Base-by-base conservation (phyloP, 64 coral and sea anemone genomes). In the Exaiptasia diaphana region DNA sequence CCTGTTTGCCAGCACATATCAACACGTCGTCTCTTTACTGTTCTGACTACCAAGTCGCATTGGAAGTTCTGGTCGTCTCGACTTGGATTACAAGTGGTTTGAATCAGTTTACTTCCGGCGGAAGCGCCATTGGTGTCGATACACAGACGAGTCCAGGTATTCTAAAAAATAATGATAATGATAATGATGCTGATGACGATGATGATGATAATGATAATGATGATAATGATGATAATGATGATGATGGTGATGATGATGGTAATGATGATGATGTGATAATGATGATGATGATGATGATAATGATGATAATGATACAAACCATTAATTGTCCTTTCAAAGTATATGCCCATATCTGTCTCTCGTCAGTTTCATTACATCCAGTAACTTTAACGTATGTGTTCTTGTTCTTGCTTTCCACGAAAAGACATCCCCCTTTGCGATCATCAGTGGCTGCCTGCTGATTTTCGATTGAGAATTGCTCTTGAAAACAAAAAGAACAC, bases 391-490 rank as follows among this genome's bases (percentile, higher is more conserved):
- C 46, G 10, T 44, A 12, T 3, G 73, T 79, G 13, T 78, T 83
- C 41, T 97, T 88, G 6, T 41, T 74, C 67, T 92, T 97, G 41
- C 88, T 91, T 38, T 91, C 84, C 27, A 88, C 83, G 50, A 71
- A 97, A n/a, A 97, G 49, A 85, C 94, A 97, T 0, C 82, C 79
- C 32, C 94, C 94, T 41, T 70, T 83, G 45, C 84, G 87, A n/a
- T 92, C 74, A 58, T 89, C 85, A 10, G 81, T 87, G 1, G 84
- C 74, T 9, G 94, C 86, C 62, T 97, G 94, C 49, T 91, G 90
- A 52, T 92, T 97, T 67, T 97, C 94, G 50, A 97, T 97, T 30
- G 81, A 64, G 80, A 97, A 97, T 88, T 85, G 73, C 42, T 88
- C 94, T 95, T 35, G 28, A 72, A 18, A 64, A 5, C 15, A 75